A percentile compares a stretch with the other conserved stretches of the same genome.
These are phyloP conservation scores for Metopolophium dirhodum DNA, from an alignment of 1,140 invertebrate genomes.

Conservation along the genomic window DNA sequence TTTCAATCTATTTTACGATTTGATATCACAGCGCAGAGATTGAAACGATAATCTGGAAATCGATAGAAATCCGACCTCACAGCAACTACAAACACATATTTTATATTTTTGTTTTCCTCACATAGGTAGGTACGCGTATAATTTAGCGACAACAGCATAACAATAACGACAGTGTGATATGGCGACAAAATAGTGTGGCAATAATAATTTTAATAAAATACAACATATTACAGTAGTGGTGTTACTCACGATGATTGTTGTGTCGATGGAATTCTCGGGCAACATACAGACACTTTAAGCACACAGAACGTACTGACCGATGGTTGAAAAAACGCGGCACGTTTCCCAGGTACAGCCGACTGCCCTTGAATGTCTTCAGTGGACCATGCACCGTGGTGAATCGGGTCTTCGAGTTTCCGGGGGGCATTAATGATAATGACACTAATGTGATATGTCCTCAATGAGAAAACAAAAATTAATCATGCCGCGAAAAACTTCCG, in stretches of 20 bases:
- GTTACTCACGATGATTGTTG: not conserved
- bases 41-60: not conserved
- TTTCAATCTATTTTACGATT: not conserved
- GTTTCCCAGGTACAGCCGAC: not conserved
- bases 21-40: not conserved
- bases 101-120: not conserved
- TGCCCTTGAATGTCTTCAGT: conserved; percentile 44
- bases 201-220: not conserved
- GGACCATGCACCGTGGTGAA: conserved; percentile 40
- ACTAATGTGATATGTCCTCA: conserved; percentile 21
- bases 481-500: conserved; percentile 38
- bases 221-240: not conserved
- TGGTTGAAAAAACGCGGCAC: not conserved
- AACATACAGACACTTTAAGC: not conserved
- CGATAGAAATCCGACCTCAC: not conserved
- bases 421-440: not conserved
- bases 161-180: not conserved
- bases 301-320: conserved; percentile 27
- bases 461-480: conserved; percentile 36
- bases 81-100: not conserved
- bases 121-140: too few species aligned
- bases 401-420: conserved; percentile 52
- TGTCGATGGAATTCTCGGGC: not conserved
- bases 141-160: too few species aligned
- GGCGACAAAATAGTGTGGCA: not conserved